Percentiles rank a stretch among this genome's conserved stretches.
phyloP scores from a whole-genome alignment of 2,797 vertebrate genomes.

The Moxostoma hubbsi region DNA sequence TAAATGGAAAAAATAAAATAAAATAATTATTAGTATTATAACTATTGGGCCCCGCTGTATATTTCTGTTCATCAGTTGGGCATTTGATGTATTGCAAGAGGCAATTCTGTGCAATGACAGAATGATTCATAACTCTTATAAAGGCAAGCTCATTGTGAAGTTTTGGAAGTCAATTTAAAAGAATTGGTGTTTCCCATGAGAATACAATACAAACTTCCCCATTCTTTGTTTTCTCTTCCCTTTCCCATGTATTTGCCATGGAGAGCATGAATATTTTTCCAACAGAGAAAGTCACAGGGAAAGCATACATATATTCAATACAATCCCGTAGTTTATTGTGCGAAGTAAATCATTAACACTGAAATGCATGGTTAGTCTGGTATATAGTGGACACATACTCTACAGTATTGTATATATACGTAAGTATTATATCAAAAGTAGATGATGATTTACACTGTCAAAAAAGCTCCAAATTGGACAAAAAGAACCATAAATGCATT shows the following conservation, averaged over 20 bases:
- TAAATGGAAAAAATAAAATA: no score
- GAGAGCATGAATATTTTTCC: neutral
- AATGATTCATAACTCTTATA: neutral
- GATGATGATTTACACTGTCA: no score
- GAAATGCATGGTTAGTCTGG: neutral
- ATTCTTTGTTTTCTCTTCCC: neutral
- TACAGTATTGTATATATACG: no score
- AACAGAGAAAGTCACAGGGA: neutral
- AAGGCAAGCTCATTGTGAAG: neutral
- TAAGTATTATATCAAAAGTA: no score
- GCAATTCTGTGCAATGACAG: neutral
- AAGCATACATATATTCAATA: neutral
- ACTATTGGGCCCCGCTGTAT: no score
- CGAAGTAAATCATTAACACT: neutral
- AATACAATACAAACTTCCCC: neutral
- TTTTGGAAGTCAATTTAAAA: neutral
- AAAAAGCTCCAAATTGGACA: no score
- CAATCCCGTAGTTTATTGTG: neutral
- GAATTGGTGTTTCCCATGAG: neutral
- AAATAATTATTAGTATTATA: no score
- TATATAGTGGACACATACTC: no score
- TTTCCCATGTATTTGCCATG: neutral
- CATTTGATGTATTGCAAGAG: no score
- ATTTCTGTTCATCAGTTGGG: no score
- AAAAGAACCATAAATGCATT: no score